Conservation (phyloP, 2,113 vertebrate genomes). For the Oreochromis niloticus region DNA sequence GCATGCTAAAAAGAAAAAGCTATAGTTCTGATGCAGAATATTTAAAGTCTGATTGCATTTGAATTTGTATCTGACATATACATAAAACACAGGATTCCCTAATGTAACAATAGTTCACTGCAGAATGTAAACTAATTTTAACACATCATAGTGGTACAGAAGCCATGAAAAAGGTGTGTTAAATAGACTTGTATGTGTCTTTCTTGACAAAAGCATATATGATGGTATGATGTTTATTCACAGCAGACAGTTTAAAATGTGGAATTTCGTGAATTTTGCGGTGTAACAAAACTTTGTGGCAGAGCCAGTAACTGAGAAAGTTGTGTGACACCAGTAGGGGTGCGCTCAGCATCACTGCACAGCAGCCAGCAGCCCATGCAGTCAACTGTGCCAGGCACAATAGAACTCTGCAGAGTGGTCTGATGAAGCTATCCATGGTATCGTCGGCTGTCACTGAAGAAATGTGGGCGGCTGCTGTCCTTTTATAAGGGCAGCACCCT, state of each 20-base stretch:
- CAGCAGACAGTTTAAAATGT: background rate
- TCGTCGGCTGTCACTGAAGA: slow-evolving; percentile 33
- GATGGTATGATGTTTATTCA: background rate
- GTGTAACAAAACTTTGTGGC: slow-evolving; percentile 6
- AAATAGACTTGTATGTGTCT: background rate
- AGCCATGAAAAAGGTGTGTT: background rate
- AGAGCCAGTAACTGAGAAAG: background rate
- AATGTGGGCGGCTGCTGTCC: slow-evolving; percentile 11
- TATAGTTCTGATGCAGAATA: background rate
- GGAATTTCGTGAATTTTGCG: background rate
- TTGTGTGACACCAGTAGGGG: slow-evolving; percentile 31
- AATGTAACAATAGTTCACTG: background rate
- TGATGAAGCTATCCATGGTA: slow-evolving; percentile 35
- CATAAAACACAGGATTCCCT: background rate
- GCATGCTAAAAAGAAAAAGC: background rate
- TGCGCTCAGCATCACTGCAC: slow-evolving; percentile 34
- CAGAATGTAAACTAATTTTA: background rate
- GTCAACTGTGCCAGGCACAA: slow-evolving; percentile 5
- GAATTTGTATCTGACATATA: background rate
- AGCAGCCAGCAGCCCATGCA: slow-evolving; percentile 17
- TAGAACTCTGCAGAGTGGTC: background rate
- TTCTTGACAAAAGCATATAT: background rate
- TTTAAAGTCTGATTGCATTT: background rate
- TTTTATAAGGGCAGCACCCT: slow-evolving; percentile 18
- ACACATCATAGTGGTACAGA: background rate